Conservation (phyloP, 2,888 invertebrate genomes). For the Metopia argyrocephala region DNA sequence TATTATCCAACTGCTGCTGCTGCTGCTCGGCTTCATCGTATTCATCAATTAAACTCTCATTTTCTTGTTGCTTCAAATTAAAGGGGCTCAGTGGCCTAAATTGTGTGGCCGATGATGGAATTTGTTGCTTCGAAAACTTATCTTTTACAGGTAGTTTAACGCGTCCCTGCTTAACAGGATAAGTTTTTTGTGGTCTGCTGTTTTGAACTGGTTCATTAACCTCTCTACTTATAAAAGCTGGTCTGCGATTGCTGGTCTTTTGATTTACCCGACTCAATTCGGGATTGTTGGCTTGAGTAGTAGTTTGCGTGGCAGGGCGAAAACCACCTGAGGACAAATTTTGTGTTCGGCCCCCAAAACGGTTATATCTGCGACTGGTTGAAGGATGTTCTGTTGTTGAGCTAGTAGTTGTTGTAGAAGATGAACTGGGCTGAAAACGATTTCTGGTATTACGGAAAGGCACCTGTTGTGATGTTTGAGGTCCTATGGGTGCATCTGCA, state of each 20-base stretch:
- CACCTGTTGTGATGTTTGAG: constrained; percentile 68
- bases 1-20: constrained; percentile 44
- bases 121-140: constrained; percentile 64
- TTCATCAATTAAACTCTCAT: constrained; percentile 67
- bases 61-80: not conserved
- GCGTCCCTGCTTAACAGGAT: constrained; percentile 69
- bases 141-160: constrained; percentile 67
- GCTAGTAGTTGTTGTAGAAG: constrained; percentile 67
- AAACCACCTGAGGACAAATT: constrained; percentile 36
- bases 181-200: constrained; percentile 68
- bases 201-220: constrained; percentile 73
- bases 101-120: constrained; percentile 52
- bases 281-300: constrained; percentile 64
- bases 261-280: constrained; percentile 54
- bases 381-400: constrained; percentile 64
- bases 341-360: constrained; percentile 69
- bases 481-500: constrained; percentile 51
- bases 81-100: constrained; percentile 53
- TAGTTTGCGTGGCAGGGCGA: constrained; percentile 46
- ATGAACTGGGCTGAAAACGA: constrained; percentile 73
- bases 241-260: constrained; percentile 68
- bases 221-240: constrained; percentile 76
- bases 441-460: constrained; percentile 74
- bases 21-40: constrained; percentile 51
- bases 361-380: constrained; percentile 72